A percentile compares a stretch with the other conserved stretches of the same genome.
phyloP scores from a whole-genome alignment of 64 coral and sea anemone genomes.

The Platygyra sinensis region DNA sequence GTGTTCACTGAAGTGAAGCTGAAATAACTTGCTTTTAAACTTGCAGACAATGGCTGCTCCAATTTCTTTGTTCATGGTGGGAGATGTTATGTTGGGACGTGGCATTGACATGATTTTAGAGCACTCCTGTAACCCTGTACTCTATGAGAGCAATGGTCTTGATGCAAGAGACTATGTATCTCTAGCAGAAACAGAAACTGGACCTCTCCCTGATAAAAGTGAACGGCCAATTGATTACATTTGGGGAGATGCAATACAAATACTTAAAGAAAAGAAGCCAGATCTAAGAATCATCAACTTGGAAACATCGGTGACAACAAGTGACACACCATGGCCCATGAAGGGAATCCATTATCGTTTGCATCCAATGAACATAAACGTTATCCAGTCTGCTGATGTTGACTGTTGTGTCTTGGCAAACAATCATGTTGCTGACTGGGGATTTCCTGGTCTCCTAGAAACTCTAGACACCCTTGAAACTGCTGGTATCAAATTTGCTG shows the following conservation, averaged over 20 bases:
- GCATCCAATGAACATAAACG: slow-evolving; percentile 87
- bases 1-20: background rate
- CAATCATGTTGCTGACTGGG: slow-evolving; percentile 93
- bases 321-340: slow-evolving; percentile 75
- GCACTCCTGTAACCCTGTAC: slow-evolving; percentile 68
- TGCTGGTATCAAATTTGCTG: slow-evolving; percentile 64
- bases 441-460: slow-evolving; percentile 73
- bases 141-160: slow-evolving; percentile 85
- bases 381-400: slow-evolving; percentile 73
- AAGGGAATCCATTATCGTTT: slow-evolving; percentile 92
- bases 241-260: slow-evolving; percentile 80
- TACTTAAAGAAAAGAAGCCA: slow-evolving; percentile 71
- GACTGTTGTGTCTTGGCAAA: slow-evolving; percentile 85
- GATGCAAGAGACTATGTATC: slow-evolving; percentile 83
- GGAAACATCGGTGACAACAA: slow-evolving; percentile 83
- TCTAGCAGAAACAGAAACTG: slow-evolving; percentile 77
- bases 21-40: background rate
- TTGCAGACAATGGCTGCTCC: slow-evolving; percentile 13
- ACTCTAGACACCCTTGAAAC: slow-evolving; percentile 63
- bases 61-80: slow-evolving; percentile 80
- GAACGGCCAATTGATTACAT: slow-evolving; percentile 74
- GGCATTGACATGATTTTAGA: slow-evolving; percentile 89
- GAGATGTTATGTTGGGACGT: slow-evolving; percentile 91
- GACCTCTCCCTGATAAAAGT: slow-evolving; percentile 54
- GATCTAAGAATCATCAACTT: slow-evolving; percentile 91